Conservation (phyloP, 1,140 invertebrate species). For the Papilio xuthus region DNA sequence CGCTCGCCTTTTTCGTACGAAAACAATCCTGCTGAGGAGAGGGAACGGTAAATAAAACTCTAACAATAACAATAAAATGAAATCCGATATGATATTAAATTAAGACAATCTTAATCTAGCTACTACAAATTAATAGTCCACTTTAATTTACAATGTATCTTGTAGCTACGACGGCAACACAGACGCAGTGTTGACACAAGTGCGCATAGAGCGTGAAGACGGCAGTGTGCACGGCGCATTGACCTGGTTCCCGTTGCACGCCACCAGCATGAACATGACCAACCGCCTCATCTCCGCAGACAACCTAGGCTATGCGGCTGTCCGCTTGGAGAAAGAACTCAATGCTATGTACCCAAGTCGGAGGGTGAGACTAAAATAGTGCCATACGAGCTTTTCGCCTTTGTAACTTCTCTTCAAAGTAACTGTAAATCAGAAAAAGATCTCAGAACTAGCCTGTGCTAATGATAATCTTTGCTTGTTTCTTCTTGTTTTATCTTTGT, state of each 20-base stretch:
- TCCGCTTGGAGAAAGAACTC: conserved; percentile 90
- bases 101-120: too few species aligned
- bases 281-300: conserved; percentile 96
- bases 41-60: conserved; percentile 82
- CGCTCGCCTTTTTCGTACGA: conserved; percentile 93
- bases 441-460: too few species aligned
- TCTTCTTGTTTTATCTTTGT: too few species aligned
- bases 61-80: not conserved
- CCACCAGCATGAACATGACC: conserved; percentile 97
- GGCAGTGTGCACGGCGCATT: conserved; percentile 86
- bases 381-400: too few species aligned
- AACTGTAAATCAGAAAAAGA: too few species aligned
- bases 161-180: conserved; percentile 88
- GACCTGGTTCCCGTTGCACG: conserved; percentile 97
- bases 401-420: too few species aligned
- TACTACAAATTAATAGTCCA: too few species aligned
- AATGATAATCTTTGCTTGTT: too few species aligned
- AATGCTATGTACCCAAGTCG: conserved; percentile 87
- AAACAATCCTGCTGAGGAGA: conserved; percentile 91
- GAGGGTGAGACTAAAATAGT: conserved; percentile 81
- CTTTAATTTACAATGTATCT: not conserved
- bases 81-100: not conserved
- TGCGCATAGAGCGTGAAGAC: conserved; percentile 87
- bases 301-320: conserved; percentile 94
- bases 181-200: conserved; percentile 91